A percentile compares a stretch with the other conserved stretches of the same genome.
Conservation (phyloP, 2,888 invertebrate genomes). For the Chloroclystis v-ata region DNA sequence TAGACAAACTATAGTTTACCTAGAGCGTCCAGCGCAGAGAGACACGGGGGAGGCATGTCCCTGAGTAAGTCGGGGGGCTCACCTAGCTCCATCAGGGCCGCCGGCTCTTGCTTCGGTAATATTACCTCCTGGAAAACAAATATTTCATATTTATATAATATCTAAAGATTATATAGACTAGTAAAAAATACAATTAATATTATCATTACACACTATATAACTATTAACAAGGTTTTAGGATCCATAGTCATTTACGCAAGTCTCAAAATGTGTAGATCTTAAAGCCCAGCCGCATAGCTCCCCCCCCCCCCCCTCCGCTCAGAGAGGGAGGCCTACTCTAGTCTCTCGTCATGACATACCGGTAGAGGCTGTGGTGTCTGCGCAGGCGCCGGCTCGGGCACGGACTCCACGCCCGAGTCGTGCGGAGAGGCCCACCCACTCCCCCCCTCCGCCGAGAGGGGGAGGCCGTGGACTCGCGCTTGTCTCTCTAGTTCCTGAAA, state of each 20-base stretch:
- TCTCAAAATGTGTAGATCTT: too few species aligned
- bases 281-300: too few species aligned
- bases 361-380: conserved; percentile 28
- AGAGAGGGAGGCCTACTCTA: too few species aligned
- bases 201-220: too few species aligned
- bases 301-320: too few species aligned
- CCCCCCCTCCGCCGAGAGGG: conserved; percentile 68
- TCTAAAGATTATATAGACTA: neutral
- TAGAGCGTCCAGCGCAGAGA: conserved; percentile 58
- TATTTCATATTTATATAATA: neutral
- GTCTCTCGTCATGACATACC: too few species aligned
- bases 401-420: conserved; percentile 54
- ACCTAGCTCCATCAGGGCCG: conserved; percentile 57
- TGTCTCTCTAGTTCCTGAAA: conserved; percentile 86
- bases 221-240: too few species aligned
- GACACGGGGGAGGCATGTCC: conserved; percentile 56
- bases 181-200: too few species aligned
- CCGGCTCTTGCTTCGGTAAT: conserved; percentile 58
- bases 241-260: too few species aligned
- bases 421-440: conserved; percentile 68
- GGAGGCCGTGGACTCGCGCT: conserved; percentile 85
- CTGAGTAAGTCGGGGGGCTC: conserved; percentile 56
- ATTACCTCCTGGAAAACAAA: conserved; percentile 51
- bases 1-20: too few species aligned
- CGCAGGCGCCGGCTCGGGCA: conserved; percentile 33